Percentiles rank a stretch among this genome's conserved stretches.
phyloP scores from a whole-genome alignment of 2,113 vertebrate genomes.

The Acinonyx jubatus region DNA sequence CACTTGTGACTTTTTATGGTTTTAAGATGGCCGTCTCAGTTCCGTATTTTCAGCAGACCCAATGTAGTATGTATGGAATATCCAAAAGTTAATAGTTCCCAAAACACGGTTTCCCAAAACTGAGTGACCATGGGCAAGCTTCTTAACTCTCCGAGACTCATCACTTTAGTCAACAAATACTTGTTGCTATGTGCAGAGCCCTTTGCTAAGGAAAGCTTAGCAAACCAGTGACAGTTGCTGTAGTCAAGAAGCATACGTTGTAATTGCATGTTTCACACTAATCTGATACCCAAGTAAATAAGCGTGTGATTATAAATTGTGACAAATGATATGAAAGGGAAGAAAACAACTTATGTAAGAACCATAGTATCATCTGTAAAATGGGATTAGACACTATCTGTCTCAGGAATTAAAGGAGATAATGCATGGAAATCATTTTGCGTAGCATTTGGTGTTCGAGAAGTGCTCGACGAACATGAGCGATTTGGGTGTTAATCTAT shows the following conservation, averaged over 20 bases:
- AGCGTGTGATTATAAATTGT: background rate
- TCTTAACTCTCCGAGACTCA: background rate
- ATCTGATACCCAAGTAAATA: background rate
- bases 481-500: background rate
- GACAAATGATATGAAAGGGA: background rate
- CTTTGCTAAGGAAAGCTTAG: background rate
- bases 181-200: background rate
- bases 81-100: background rate
- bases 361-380: background rate
- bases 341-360: background rate
- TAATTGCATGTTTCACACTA: background rate
- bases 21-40: background rate
- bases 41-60: background rate
- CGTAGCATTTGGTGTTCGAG: background rate
- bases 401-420: slow-evolving; percentile 26
- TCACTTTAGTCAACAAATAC: background rate
- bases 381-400: background rate
- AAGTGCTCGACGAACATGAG: background rate
- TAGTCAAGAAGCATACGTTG: background rate
- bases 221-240: background rate
- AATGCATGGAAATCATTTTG: background rate
- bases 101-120: background rate
- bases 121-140: background rate
- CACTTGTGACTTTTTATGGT: background rate
- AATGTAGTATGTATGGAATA: background rate